Conservation (phyloP, 2,113 vertebrate species). For the Rhea americana region DNA sequence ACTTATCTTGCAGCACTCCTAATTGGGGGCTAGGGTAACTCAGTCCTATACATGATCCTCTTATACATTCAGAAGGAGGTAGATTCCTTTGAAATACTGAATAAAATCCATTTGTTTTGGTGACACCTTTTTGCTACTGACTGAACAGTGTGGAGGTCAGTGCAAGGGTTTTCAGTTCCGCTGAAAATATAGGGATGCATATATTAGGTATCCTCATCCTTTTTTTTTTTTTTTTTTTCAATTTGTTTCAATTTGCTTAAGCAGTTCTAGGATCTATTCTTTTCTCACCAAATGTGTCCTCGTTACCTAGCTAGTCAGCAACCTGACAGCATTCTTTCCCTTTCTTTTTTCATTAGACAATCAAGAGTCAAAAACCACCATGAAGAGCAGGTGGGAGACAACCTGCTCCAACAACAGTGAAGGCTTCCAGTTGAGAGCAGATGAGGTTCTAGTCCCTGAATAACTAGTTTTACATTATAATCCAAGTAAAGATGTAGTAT, state of each 20-base stretch:
- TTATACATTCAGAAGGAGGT: not conserved
- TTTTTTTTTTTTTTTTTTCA: not conserved
- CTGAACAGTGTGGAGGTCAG: not conserved
- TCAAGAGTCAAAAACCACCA: not conserved
- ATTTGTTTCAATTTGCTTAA: not conserved
- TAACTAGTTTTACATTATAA: not conserved
- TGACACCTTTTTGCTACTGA: not conserved
- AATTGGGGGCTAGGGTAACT: not conserved
- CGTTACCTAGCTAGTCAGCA: not conserved
- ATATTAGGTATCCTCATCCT: not conserved
- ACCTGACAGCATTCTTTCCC: not conserved
- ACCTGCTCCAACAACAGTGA: not conserved
- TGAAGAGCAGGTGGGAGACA: not conserved
- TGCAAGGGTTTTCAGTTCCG: not conserved
- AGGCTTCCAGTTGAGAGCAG: not conserved
- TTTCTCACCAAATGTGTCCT: not conserved
- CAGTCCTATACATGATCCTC: not conserved
- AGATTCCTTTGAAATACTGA: not conserved
- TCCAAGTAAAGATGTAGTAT: not conserved
- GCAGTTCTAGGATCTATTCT: not conserved
- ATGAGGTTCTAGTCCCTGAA: not conserved
- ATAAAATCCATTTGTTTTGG: not conserved
- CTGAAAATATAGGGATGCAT: not conserved
- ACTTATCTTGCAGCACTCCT: not conserved
- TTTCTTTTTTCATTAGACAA: not conserved